Base-by-base conservation (phyloP, 1,140 invertebrate genomes). In the Macrobrachium nipponense region DNA sequence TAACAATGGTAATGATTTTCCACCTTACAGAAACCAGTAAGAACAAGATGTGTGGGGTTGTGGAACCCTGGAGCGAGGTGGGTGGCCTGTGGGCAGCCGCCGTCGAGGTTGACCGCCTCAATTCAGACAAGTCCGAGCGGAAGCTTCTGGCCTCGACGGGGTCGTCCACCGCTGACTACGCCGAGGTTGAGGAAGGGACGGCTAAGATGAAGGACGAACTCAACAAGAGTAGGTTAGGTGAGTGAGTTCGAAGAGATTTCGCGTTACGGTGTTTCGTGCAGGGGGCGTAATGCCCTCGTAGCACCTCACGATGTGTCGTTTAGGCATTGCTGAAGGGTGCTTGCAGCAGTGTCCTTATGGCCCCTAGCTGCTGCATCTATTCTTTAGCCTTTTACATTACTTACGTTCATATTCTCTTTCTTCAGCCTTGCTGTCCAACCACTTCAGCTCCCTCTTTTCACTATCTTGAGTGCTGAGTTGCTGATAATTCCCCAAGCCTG, bases 121-220 rank as follows among this genome's bases (percentile, higher is more conserved):
- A 58, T 60, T 86, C 83, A 15, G 83, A 86, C 68, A 86, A 86
- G 77, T 86, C 83, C 12, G 83, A 86, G 68, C 72, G 78, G 68
- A 86, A 86, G 66, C 83, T 86, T 23, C 59, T 86, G 58, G 60
- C 83, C 36, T 70, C 68, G 68, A 80, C 66, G 15, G 77, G 66
- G 18, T 79, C 66, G 5, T 78, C 76, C 58, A 68, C 76, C 7
- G 81, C 81, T 44, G 83, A 80, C n/a, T 86, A 86, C 44, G 68
- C 68, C 12, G 77, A 86, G 77, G 83, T 80, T 51, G 83, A 86
- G 18, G 66, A 61, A 8, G 43, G 76, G 58, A 27, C 23, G 10
- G 27, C 60, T 7, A 60, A 73, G 12, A 27, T 80, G 12, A 80
- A 86, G n/a, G 77, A 86, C 60, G 83, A 86, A 17, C 23, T 61